Base-by-base conservation (phyloP, 2,888 invertebrate genomes). In the Trissolcus brochymenae region DNA sequence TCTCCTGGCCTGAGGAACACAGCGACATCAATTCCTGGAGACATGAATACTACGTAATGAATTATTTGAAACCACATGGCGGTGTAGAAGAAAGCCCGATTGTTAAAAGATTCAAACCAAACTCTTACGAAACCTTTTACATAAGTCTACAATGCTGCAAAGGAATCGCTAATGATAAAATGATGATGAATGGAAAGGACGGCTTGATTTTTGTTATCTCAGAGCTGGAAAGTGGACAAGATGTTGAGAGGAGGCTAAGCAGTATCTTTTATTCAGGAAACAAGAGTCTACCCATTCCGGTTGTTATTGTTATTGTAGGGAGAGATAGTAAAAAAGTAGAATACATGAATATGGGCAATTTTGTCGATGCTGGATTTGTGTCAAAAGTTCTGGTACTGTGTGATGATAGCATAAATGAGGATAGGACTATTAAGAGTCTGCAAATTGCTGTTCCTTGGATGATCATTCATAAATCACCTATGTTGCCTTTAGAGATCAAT, bases 1-100 rank as follows among this genome's bases (percentile, higher is more conserved):
- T 94, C 59, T 91, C 92, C 6, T 90, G 92, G 66, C 92, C 93
- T 1, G 90, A 91, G 78, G 81, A 89, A 56, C 85, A 85, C 19
- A 90, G 91, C 83, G 90, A 90, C 86, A 79, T 90, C 14, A 83
- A 89, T 72, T 90, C 90, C 75, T 87, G 91, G 81, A 87, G 91
- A 76, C 83, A 91, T 59, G 89, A 90, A 73, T 90, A 90, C 79
- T 90, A 91, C 88, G 81, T 92, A 65, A 81, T 89, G 54, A 87
- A 90, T 77, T 90, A 90, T 40, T 90, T 92, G 71, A 87, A 90
- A 78, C n/a, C 25, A 0, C 90, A 86, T 2, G 76, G 90, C 43
- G 88, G 89, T 71, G 29, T 13, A 62, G 54, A 62, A 49, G 40
- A 56, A 16, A 83, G 86, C 49, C 84, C 86, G 4, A 84, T 88